Conservation (phyloP, 2,888 invertebrate species). For the Cyclophora punctaria region DNA sequence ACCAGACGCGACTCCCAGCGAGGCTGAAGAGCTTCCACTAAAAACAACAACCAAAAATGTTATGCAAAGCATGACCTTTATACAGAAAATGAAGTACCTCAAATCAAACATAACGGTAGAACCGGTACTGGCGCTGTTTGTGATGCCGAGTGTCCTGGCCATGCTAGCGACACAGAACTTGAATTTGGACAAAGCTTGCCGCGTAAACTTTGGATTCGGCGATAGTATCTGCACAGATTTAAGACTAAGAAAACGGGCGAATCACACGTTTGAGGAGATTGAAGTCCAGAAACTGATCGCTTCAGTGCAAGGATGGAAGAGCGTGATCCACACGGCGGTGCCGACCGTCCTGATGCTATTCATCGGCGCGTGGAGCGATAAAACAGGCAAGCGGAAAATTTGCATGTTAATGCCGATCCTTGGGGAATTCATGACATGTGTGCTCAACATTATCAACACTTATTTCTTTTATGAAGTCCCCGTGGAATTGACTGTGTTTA, state of each 20-base stretch:
- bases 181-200: slow-evolving; percentile 88
- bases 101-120: slow-evolving; percentile 78
- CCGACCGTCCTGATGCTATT: slow-evolving; percentile 74
- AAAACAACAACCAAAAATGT: slow-evolving; percentile 38
- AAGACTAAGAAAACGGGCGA: slow-evolving; percentile 79
- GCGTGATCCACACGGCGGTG: slow-evolving; percentile 68
- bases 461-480: slow-evolving; percentile 72
- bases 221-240: slow-evolving; percentile 83
- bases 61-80: slow-evolving; percentile 44
- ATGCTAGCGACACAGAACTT: slow-evolving; percentile 87
- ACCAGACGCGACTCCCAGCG: slow-evolving; percentile 27
- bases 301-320: slow-evolving; percentile 72
- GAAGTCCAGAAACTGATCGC: slow-evolving; percentile 77
- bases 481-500: slow-evolving; percentile 68
- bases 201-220: slow-evolving; percentile 83
- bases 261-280: slow-evolving; percentile 79
- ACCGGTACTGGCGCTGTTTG: slow-evolving; percentile 78
- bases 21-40: slow-evolving; percentile 43
- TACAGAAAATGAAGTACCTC: slow-evolving; percentile 63
- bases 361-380: slow-evolving; percentile 79
- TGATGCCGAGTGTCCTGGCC: slow-evolving; percentile 79
- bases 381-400: slow-evolving; percentile 73
- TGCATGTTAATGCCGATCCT: slow-evolving; percentile 75
- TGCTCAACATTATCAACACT: slow-evolving; percentile 69
- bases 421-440: slow-evolving; percentile 69